phyloP scores from a whole-genome alignment of 2,797 vertebrate genomes.

The Amniataba percoides region DNA sequence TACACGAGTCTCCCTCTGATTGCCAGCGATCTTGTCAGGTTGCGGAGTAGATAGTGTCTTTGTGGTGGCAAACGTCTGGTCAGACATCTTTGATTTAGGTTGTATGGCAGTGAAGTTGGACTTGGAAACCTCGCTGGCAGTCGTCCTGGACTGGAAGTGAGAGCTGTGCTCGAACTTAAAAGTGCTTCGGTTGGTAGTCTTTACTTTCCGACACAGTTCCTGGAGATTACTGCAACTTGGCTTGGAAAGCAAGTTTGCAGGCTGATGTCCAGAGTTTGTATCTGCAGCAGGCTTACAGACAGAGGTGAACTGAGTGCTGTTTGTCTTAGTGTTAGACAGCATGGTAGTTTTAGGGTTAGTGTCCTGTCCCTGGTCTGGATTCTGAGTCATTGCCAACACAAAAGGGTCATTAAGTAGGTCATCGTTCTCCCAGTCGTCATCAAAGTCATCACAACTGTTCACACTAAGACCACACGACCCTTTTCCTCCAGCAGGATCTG shows the following conservation, averaged over 20 bases:
- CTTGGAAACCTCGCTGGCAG: slow-evolving; percentile 57
- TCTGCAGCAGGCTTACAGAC: slow-evolving; percentile 18
- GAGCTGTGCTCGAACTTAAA: slow-evolving; percentile 72
- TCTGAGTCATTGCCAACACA: slow-evolving; percentile 87
- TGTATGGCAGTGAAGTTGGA: slow-evolving; percentile 52
- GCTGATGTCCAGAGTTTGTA: slow-evolving; percentile 23
- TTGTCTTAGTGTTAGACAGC: slow-evolving; percentile 41
- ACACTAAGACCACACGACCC: slow-evolving; percentile 1
- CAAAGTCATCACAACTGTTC: slow-evolving; percentile 80
- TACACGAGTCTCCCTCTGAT: slow-evolving; percentile 56
- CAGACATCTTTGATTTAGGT: slow-evolving; percentile 38
- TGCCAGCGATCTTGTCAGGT: slow-evolving; percentile 24
- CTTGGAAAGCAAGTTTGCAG: slow-evolving; percentile 22
- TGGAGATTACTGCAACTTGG: slow-evolving; percentile 57
- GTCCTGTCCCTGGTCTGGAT: slow-evolving; percentile 74
- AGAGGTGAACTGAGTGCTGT: slow-evolving; percentile 35
- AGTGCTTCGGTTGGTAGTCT: slow-evolving; percentile 76
- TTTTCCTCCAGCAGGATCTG: slow-evolving; percentile 25
- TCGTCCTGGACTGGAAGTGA: slow-evolving; percentile 60
- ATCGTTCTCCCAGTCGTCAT: slow-evolving; percentile 92
- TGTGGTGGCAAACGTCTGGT: slow-evolving; percentile 46
- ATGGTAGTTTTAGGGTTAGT: slow-evolving; percentile 31
- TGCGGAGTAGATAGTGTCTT: slow-evolving; percentile 15
- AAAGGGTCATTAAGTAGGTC: slow-evolving; percentile 91
- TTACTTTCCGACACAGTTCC: slow-evolving; percentile 73